Evolutionary conservation across 2,113 vertebrate genomes (phyloP).

Genomic region (Salvator merianae): DNA sequence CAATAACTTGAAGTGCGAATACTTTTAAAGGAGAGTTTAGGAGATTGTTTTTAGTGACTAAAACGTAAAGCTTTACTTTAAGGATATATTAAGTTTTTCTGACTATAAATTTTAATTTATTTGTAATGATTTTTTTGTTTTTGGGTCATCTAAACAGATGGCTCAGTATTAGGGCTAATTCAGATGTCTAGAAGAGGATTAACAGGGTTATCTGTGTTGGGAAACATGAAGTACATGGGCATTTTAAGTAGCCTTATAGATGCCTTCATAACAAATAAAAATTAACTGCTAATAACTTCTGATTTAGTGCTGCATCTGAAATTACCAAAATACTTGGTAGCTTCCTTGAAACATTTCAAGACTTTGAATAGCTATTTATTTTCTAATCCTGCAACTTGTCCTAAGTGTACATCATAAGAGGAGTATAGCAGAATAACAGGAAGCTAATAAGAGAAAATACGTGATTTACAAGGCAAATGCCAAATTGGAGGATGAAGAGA

Average conservation of each 20-base stretch:
- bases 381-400: background rate
- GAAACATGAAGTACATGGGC: constrained; percentile 14
- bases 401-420: no score
- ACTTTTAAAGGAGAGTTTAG: background rate
- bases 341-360: background rate
- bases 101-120: constrained; percentile 45
- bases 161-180: constrained; percentile 39
- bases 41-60: background rate
- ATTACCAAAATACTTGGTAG: background rate
- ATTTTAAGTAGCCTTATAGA: background rate
- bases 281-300: fast-evolving
- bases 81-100: background rate
- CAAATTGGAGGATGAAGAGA: background rate
- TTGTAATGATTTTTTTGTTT: constrained; percentile 35
- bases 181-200: constrained; percentile 52
- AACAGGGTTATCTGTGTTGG: constrained; percentile 16
- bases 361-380: background rate
- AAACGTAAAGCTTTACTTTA: background rate
- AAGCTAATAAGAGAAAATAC: background rate
- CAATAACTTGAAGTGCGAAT: background rate
- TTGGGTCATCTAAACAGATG: constrained; percentile 55
- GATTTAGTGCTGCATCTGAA: fast-evolving
- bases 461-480: background rate
- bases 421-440: background rate
- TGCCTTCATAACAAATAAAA: background rate